Evolutionary conservation across 2,888 invertebrate genomes (phyloP).

Genomic region (Caenorhabditis zanzibari): DNA sequence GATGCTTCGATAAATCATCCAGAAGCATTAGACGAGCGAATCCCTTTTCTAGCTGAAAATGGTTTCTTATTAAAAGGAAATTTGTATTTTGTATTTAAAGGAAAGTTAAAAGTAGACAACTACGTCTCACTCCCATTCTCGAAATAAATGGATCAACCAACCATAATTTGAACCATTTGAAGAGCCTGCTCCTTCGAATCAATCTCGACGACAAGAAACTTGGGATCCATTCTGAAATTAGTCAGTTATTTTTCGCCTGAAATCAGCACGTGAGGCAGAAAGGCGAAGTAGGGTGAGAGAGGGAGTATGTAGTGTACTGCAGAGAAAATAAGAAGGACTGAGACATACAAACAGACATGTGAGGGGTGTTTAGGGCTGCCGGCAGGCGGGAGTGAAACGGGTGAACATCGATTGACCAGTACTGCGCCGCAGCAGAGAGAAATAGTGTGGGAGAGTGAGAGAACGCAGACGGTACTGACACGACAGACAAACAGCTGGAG

Average conservation of each 20-base stretch:
- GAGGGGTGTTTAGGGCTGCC: background rate
- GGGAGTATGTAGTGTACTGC: slow-evolving; percentile 25
- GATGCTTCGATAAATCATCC: slow-evolving; percentile 68
- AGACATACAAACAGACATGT: slow-evolving; percentile 16
- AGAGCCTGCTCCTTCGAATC: slow-evolving; percentile 64
- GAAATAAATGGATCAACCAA: slow-evolving; percentile 26
- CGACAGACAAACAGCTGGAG: background rate
- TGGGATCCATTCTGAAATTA: slow-evolving; percentile 63
- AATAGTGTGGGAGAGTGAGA: slow-evolving; percentile 14
- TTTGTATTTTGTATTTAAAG: background rate
- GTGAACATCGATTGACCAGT: slow-evolving; percentile 55
- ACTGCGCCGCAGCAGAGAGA: slow-evolving; percentile 30
- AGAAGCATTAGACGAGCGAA: slow-evolving; percentile 66
- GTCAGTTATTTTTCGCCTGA: too few relatives aligned
- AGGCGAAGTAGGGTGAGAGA: background rate
- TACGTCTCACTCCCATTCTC: too few relatives aligned
- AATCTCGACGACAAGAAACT: slow-evolving; percentile 68
- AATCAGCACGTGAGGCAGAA: background rate
- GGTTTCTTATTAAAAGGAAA: background rate
- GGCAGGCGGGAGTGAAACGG: slow-evolving; percentile 30
- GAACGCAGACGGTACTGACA: slow-evolving; percentile 48
- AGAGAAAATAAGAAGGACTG: slow-evolving; percentile 39
- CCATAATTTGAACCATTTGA: slow-evolving; percentile 67
- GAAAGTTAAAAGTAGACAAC: too few relatives aligned
- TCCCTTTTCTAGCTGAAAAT: slow-evolving; percentile 66